Evolutionary conservation across 2,113 vertebrate genomes (phyloP), one percentile per base, ranked within the genome.

Genomic region (Ochotona princeps): DNA sequence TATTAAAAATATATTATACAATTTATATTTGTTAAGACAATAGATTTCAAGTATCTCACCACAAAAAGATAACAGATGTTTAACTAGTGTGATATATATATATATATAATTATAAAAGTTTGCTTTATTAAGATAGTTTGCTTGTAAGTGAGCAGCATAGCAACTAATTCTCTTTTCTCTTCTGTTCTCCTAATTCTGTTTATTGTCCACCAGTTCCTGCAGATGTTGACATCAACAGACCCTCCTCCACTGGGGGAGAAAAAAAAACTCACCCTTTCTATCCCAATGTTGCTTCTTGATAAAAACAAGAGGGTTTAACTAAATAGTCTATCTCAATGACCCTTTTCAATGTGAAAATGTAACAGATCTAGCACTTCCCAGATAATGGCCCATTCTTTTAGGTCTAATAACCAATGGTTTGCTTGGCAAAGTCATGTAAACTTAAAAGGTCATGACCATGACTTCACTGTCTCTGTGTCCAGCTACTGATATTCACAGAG

Each of bases 281-380:
- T 17, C 76, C 30, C 61, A 81, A n/a, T 30, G 30, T 60, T 85
- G 23, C 47, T 82, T 84, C 44, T 92, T 30, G 83, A 38, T 72
- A 81, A 91, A 44, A 91, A 47, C 25, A 63, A 94, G 63, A 70
- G 17, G 2, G 14, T 8, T 61, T 38, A 44, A 93, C 69, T 54
- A 26, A 14, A 75, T 10, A 3, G 8, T 79, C 65, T 94, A 67
- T 25, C 57, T 79, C 82, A 60, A 67, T 82, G n/a, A 1, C 75
- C 72, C 75, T 88, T 92, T 73, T 13, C 38, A 76, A 30, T 38
- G 87, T 57, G 84, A 81, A 91, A 83, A 72, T 67, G 38, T 81
- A 51, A 20, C 21, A 18, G 12, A 69, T 15, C 30, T 89, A 49
- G 25, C 65, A 11, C 76, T 74, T 91, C 91, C 87, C 28, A 92